A percentile compares a stretch with the other conserved stretches of the same genome.
These are phyloP conservation scores for Drosophila birchii DNA, from an alignment of 2,888 invertebrate species.

Conservation along the genomic window DNA sequence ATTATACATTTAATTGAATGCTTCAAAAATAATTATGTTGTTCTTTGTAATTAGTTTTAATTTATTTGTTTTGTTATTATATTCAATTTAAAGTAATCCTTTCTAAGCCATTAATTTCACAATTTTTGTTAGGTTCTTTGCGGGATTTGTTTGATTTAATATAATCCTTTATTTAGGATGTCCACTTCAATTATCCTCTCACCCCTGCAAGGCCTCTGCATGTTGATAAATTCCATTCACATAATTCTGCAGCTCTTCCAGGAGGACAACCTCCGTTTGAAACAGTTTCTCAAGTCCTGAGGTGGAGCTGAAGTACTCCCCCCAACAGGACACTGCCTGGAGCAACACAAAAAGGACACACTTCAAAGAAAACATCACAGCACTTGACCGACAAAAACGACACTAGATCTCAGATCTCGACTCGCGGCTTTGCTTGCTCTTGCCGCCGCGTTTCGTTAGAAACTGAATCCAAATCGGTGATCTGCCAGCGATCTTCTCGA, in stretches of 20 bases:
- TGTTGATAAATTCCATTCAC: slow-evolving; percentile 73
- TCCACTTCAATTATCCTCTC: background rate
- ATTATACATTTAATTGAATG: background rate
- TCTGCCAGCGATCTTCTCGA: slow-evolving; percentile 20
- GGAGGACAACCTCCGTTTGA: slow-evolving; percentile 73
- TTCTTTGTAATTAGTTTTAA: background rate
- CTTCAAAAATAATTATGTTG: too few species aligned
- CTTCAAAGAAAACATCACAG: slow-evolving; percentile 24
- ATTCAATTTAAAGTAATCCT: too few species aligned
- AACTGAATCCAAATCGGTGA: slow-evolving; percentile 52
- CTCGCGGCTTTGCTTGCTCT: slow-evolving; percentile 37
- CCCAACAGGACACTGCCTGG: slow-evolving; percentile 43
- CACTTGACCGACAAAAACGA: slow-evolving; percentile 14
- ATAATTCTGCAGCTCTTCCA: slow-evolving; percentile 79
- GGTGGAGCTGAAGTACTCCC: slow-evolving; percentile 79
- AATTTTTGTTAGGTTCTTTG: background rate
- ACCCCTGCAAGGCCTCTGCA: slow-evolving; percentile 74
- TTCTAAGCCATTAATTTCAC: too few species aligned
- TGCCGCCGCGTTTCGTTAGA: slow-evolving; percentile 55
- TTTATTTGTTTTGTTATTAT: background rate
- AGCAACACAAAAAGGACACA: slow-evolving; percentile 22
- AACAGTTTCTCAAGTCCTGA: slow-evolving; percentile 78
- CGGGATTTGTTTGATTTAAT: background rate
- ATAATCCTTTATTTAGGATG: background rate
- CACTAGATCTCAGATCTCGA: slow-evolving; percentile 18